Conservation (phyloP, 53 echinoderm and acorn worm species). For the Temnopleurus reevesii region DNA sequence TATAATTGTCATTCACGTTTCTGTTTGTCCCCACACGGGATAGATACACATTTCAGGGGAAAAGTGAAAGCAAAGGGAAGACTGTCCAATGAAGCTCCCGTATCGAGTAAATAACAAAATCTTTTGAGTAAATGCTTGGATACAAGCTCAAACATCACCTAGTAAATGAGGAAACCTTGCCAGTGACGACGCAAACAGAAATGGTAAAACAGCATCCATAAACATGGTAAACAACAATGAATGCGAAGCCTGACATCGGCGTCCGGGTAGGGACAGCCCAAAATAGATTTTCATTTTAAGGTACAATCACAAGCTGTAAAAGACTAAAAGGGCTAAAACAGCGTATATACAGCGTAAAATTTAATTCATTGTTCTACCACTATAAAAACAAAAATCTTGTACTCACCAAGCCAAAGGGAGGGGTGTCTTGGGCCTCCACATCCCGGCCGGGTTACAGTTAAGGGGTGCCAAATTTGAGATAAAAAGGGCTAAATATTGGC, state of each 20-base stretch:
- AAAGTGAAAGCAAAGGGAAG: not conserved
- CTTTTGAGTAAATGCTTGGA: slow-evolving; percentile 15
- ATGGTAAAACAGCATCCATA: not conserved
- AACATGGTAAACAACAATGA: not conserved
- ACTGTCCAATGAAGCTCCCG: not conserved
- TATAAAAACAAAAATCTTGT: too few relatives aligned
- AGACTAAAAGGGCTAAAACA: too few relatives aligned
- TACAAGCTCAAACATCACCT: not conserved
- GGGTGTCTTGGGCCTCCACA: too few relatives aligned
- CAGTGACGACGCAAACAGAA: not conserved
- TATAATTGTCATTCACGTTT: not conserved
- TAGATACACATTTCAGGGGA: not conserved
- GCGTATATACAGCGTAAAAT: too few relatives aligned
- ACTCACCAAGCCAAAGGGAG: too few relatives aligned
- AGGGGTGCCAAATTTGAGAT: too few relatives aligned
- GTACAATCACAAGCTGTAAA: too few relatives aligned
- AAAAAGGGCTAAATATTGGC: too few relatives aligned
- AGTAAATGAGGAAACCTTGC: not conserved
- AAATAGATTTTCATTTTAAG: too few relatives aligned
- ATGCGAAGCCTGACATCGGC: not conserved
- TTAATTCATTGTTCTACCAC: too few relatives aligned
- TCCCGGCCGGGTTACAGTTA: too few relatives aligned
- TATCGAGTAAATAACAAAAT: not conserved
- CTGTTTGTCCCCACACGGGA: not conserved
- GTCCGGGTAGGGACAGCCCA: too few relatives aligned